phyloP scores from a whole-genome alignment of 2,113 vertebrate genomes.

The Neogobius melanostomus region DNA sequence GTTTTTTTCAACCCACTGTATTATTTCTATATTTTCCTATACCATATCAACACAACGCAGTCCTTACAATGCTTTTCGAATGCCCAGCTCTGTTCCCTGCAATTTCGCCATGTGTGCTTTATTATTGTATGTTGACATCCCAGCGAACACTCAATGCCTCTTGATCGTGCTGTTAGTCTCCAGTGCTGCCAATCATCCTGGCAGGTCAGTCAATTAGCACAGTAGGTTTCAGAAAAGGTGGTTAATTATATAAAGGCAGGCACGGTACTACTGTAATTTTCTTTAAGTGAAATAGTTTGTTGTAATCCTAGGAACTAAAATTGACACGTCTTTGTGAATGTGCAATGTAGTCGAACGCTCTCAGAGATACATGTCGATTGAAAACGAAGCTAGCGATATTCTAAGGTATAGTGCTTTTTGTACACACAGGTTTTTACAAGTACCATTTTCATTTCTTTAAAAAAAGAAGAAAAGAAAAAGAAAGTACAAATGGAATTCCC shows the following conservation, averaged over 20 bases:
- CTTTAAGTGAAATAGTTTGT: neutral
- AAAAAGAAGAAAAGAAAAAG: too few relatives aligned
- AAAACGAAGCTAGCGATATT: too few relatives aligned
- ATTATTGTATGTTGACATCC: constrained; percentile 50
- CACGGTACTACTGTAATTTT: constrained; percentile 10
- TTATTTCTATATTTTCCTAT: too few relatives aligned
- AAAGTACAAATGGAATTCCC: too few relatives aligned
- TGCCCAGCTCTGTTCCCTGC: constrained; percentile 10
- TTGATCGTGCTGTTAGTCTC: constrained; percentile 54
- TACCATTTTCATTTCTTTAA: too few relatives aligned
- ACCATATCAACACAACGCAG: too few relatives aligned
- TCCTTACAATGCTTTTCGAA: neutral
- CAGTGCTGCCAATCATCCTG: constrained; percentile 52
- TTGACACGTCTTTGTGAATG: neutral
- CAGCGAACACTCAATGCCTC: constrained; percentile 42
- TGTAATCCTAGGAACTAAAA: constrained; percentile 3
- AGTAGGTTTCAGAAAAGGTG: constrained; percentile 43
- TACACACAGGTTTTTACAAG: too few relatives aligned
- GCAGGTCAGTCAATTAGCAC: constrained; percentile 62
- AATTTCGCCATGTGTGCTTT: constrained; percentile 34
- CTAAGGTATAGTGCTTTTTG: too few relatives aligned
- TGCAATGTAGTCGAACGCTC: neutral
- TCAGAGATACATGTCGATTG: too few relatives aligned
- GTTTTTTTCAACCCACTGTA: too few relatives aligned
- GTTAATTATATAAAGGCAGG: constrained; percentile 33